A percentile compares a stretch with the other conserved stretches of the same genome.
phyloP scores from a whole-genome alignment of 2,113 vertebrate species.

The Prunella himalayana region DNA sequence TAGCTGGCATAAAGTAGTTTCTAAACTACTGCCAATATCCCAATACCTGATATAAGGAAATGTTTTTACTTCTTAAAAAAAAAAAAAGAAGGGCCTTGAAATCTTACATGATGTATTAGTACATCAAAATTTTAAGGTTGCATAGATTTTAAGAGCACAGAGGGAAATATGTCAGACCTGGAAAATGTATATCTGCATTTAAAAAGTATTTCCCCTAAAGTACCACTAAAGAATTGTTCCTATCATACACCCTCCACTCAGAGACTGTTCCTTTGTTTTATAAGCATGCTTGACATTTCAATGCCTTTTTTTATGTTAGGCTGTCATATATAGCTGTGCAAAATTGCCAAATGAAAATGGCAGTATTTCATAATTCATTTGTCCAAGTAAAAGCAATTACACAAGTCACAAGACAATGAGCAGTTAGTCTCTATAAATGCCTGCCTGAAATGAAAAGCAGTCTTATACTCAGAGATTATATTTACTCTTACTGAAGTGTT shows the following conservation, averaged over 20 bases:
- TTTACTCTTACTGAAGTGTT: neutral
- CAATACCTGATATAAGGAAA: neutral
- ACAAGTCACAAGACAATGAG: neutral
- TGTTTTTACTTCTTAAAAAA: neutral
- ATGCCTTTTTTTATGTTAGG: neutral
- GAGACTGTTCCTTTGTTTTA: neutral
- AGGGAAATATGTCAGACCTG: neutral
- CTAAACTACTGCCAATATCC: neutral
- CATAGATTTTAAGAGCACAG: neutral
- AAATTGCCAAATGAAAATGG: conserved; percentile 5
- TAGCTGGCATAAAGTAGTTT: neutral
- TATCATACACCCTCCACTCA: neutral
- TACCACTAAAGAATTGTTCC: neutral
- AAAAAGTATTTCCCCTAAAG: neutral
- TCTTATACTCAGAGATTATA: neutral
- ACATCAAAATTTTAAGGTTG: neutral
- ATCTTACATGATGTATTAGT: neutral
- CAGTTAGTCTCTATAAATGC: neutral
- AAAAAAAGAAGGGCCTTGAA: neutral
- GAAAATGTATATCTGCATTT: neutral
- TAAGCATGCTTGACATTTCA: neutral
- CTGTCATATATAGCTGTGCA: neutral
- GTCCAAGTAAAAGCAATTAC: neutral
- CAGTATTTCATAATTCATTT: conserved; percentile 7
- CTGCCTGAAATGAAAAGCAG: neutral